A percentile compares a stretch with the other conserved stretches of the same genome.
Evolutionary conservation across 92 coral and sea anemone genomes (phyloP).

Genomic region (Bergia puertoricense): DNA sequence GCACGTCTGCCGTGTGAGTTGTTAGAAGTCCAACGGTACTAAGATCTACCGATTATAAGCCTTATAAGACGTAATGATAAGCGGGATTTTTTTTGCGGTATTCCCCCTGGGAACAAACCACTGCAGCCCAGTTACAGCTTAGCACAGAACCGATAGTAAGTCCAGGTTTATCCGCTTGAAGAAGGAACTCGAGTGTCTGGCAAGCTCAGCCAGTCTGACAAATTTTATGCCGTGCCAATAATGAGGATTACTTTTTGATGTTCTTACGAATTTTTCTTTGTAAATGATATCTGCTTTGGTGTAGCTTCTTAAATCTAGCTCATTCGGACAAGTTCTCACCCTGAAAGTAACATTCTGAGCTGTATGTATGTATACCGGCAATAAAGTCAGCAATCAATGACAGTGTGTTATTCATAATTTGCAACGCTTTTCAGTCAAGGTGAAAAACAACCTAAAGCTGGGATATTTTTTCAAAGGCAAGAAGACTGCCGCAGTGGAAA

Average conservation of each 20-base stretch:
- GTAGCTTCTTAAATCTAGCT: neutral
- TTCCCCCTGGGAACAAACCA: neutral
- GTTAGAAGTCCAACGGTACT: no score
- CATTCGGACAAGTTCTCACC: neutral
- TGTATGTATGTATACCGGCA: neutral
- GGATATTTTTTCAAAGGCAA: constrained; percentile 64
- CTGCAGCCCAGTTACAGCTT: neutral
- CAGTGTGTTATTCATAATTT: constrained; percentile 1
- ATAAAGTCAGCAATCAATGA: neutral
- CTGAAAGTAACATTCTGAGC: neutral
- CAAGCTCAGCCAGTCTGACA: neutral
- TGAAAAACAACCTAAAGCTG: constrained; percentile 41
- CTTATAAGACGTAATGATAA: no score
- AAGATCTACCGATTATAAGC: no score
- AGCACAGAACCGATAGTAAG: neutral
- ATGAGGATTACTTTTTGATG: neutral
- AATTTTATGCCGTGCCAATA: neutral
- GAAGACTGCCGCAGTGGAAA: constrained; percentile 34
- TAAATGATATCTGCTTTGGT: neutral
- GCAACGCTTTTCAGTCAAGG: constrained; percentile 42
- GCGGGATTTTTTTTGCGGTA: no score
- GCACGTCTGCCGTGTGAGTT: neutral
- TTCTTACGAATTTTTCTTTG: neutral
- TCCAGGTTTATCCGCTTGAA: neutral
- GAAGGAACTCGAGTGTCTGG: neutral